Conservation (phyloP, 2,888 invertebrate species). For the Pocota personata region DNA sequence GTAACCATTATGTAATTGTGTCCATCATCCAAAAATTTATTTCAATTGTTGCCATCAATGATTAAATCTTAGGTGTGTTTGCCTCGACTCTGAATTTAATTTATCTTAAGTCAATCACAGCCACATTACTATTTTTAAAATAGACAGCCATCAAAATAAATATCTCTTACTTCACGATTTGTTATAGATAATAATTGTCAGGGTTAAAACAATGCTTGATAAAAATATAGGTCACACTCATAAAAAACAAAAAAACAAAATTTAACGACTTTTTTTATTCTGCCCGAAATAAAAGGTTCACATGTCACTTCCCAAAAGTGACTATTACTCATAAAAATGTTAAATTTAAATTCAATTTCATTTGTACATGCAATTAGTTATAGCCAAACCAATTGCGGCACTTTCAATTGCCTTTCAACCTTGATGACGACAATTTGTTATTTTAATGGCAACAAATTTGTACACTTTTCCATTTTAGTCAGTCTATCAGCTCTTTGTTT, state of each 20-base stretch:
- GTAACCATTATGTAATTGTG: neutral
- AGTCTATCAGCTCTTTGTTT: neutral
- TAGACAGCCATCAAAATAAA: slow-evolving; percentile 4
- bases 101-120: neutral
- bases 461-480: neutral
- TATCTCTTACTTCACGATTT: slow-evolving; percentile 15
- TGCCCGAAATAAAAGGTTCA: slow-evolving; percentile 10
- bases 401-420: slow-evolving; percentile 40
- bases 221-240: slow-evolving; percentile 41
- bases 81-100: neutral
- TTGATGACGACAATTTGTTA: slow-evolving; percentile 32
- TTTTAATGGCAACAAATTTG: slow-evolving; percentile 18
- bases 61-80: neutral
- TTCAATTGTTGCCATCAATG: neutral
- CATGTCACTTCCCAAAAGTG: slow-evolving; percentile 9
- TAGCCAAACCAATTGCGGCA: slow-evolving; percentile 9
- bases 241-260: neutral
- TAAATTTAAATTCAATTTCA: neutral
- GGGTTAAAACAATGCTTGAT: slow-evolving; percentile 17
- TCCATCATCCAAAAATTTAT: neutral
- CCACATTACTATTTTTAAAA: neutral
- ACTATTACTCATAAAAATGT: neutral
- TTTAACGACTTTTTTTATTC: neutral
- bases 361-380: slow-evolving; percentile 21
- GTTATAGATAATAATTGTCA: slow-evolving; percentile 6